These are phyloP conservation scores for Aleiodes sp. DNA, from an alignment of 1,140 invertebrate species.

Conservation along the genomic window DNA sequence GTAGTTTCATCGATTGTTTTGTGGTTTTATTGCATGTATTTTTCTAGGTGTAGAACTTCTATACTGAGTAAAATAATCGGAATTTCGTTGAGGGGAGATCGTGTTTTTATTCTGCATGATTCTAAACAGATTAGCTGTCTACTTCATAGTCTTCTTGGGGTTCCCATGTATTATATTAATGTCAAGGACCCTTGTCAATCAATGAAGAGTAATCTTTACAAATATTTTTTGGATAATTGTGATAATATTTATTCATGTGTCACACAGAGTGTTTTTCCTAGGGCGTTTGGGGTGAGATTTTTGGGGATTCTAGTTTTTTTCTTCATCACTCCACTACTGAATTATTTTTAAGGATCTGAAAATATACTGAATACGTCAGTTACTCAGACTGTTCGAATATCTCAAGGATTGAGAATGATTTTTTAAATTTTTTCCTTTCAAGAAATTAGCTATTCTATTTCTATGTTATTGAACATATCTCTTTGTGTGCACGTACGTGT, in stretches of 20 bases:
- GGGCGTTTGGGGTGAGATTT: not conserved
- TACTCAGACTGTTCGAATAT: no score
- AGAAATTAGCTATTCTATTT: not conserved
- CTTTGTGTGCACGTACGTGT: slow-evolving; percentile 33
- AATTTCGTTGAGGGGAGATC: not conserved
- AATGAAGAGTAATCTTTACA: not conserved
- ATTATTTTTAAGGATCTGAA: no score
- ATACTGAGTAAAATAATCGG: not conserved
- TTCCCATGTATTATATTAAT: not conserved
- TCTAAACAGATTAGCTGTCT: slow-evolving; percentile 6
- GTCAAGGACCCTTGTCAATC: not conserved
- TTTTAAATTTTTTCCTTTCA: not conserved
- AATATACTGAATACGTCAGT: no score
- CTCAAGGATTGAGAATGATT: no score
- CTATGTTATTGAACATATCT: not conserved
- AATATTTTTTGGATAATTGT: not conserved
- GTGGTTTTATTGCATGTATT: no score
- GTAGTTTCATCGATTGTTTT: no score
- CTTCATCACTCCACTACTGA: not conserved
- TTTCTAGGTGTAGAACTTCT: no score
- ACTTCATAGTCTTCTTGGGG: not conserved
- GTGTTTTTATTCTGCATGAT: not conserved
- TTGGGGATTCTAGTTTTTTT: not conserved
- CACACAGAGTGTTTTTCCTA: not conserved
- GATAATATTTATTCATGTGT: not conserved